Percentiles rank a stretch among this genome's conserved stretches.
Evolutionary conservation across 2,113 vertebrate species (phyloP).

Genomic region (Oryzias curvinotus): DNA sequence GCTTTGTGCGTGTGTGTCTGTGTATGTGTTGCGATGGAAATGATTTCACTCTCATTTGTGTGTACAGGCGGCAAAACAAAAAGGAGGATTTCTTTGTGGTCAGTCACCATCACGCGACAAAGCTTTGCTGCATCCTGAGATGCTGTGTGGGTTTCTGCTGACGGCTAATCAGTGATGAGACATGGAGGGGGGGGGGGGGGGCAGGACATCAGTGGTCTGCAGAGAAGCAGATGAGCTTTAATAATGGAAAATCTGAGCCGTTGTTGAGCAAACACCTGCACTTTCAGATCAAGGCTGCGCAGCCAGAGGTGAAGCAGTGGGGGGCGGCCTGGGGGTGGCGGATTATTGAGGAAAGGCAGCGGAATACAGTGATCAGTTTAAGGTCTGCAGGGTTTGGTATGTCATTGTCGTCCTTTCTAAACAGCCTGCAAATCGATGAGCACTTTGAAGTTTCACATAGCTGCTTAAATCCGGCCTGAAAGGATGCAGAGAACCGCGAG

Average conservation of each 20-base stretch:
- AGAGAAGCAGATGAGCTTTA: conserved; percentile 51
- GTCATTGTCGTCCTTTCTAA: conserved; percentile 73
- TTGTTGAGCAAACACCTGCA: conserved; percentile 48
- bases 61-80: conserved; percentile 14
- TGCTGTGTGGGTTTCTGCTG: conserved; percentile 30
- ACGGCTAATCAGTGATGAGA: conserved; percentile 24
- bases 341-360: conserved; percentile 54
- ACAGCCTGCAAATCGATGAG: conserved; percentile 68
- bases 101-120: conserved; percentile 20
- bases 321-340: conserved; percentile 21
- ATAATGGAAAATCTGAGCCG: conserved; percentile 54
- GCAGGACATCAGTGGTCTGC: conserved; percentile 27
- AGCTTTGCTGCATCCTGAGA: conserved; percentile 13
- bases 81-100: conserved; percentile 45
- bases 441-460: conserved; percentile 75
- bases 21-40: conserved; percentile 19
- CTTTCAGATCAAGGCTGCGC: conserved; percentile 28
- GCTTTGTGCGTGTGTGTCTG: conserved; percentile 30
- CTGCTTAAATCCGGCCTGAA: conserved; percentile 73
- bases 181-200: conserved; percentile 5
- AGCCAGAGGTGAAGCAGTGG: conserved; percentile 49
- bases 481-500: conserved; percentile 66
- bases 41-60: conserved; percentile 26
- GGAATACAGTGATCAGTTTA: conserved; percentile 60
- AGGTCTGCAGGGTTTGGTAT: conserved; percentile 68